These are phyloP conservation scores for Heliothis subflexa DNA, from an alignment of 1,140 invertebrate genomes.

Conservation along the genomic window DNA sequence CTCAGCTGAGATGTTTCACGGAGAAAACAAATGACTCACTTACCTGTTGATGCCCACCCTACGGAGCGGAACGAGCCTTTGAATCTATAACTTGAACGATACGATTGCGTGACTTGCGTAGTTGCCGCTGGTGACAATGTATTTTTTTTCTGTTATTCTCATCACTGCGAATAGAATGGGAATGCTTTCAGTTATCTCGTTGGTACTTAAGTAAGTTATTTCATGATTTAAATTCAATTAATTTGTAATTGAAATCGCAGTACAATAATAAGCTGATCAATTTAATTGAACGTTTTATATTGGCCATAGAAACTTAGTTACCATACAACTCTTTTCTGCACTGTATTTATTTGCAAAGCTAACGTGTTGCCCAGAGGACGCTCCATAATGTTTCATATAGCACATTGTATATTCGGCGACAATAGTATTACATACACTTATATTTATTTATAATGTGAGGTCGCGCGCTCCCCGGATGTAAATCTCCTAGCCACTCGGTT, in stretches of 20 bases:
- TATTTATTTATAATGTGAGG: slow-evolving; percentile 61
- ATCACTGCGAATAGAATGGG: slow-evolving; percentile 41
- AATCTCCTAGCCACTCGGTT: slow-evolving; percentile 64
- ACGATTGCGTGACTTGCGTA: slow-evolving; percentile 59
- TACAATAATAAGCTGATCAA: too few species aligned
- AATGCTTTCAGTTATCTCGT: slow-evolving; percentile 3
- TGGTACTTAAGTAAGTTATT: too few species aligned
- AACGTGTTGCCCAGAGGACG: neutral
- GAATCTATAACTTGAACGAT: slow-evolving; percentile 50
- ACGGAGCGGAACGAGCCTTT: slow-evolving; percentile 49
- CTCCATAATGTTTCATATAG: neutral
- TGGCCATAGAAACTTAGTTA: too few species aligned
- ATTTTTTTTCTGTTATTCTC: slow-evolving; percentile 50
- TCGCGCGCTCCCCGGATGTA: slow-evolving; percentile 59
- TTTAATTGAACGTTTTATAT: too few species aligned
- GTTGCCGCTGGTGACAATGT: slow-evolving; percentile 46
- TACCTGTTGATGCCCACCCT: slow-evolving; percentile 70
- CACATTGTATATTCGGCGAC: slow-evolving; percentile 38
- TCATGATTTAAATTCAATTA: too few species aligned
- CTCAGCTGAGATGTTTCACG: slow-evolving; percentile 66
- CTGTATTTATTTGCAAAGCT: neutral
- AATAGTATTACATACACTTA: slow-evolving; percentile 42
- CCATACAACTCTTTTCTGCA: too few species aligned
- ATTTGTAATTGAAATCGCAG: too few species aligned
- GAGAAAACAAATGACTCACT: slow-evolving; percentile 73